Percentiles rank a stretch among this genome's conserved stretches.
phyloP scores from a whole-genome alignment of 2,888 invertebrate genomes.

The Netelia fuscicornis region DNA sequence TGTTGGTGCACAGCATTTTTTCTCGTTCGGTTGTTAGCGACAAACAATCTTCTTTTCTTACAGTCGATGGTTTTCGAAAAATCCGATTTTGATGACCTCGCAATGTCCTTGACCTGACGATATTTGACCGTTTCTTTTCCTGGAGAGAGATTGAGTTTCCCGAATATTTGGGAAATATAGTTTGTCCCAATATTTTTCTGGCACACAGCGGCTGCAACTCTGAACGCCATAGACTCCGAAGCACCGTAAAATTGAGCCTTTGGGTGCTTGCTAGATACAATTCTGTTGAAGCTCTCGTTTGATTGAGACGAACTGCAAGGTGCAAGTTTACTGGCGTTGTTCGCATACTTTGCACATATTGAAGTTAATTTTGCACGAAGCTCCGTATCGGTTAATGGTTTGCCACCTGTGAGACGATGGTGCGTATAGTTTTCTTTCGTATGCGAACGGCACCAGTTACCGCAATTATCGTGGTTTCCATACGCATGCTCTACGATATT shows the following conservation, averaged over 20 bases:
- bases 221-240: constrained; percentile 52
- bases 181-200: constrained; percentile 53
- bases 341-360: constrained; percentile 43
- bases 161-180: constrained; percentile 36
- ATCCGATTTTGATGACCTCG: constrained; percentile 10
- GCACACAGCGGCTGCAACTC: background rate
- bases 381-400: constrained; percentile 40
- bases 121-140: constrained; percentile 45
- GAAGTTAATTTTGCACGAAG: constrained; percentile 12
- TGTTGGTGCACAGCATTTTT: constrained; percentile 12
- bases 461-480: constrained; percentile 67
- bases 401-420: constrained; percentile 34
- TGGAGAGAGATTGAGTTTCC: constrained; percentile 35
- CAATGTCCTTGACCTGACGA: constrained; percentile 41
- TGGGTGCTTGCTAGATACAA: constrained; percentile 48
- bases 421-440: constrained; percentile 22
- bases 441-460: constrained; percentile 65
- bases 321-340: constrained; percentile 36
- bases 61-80: constrained; percentile 11
- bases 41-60: constrained; percentile 48
- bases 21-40: constrained; percentile 31
- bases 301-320: constrained; percentile 63
- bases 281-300: constrained; percentile 56
- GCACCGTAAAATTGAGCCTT: constrained; percentile 22
- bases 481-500: constrained; percentile 70